Base-by-base conservation (phyloP, 2,888 invertebrate genomes). In the Catocala nupta region DNA sequence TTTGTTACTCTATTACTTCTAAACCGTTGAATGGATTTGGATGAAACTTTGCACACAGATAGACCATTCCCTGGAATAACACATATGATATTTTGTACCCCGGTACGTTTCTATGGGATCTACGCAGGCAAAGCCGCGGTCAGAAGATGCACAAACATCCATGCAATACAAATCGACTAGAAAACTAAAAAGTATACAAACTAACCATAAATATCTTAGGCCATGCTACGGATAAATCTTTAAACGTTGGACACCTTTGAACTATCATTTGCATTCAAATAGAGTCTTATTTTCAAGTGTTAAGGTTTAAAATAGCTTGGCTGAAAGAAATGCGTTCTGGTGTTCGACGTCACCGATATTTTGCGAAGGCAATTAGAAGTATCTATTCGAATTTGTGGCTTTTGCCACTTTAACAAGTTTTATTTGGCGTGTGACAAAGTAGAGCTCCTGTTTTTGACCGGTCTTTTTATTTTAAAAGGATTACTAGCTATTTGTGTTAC, bases 141-240 rank as follows among this genome's bases (percentile, higher is more conserved):
- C 25, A 25, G 25, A 39, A 39, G 36, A 9, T 9, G 2, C 8
- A 7, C 9, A 39, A 39, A 39, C 36, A 7, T 39, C 36, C 25
- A 25, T 25, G 71, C 73, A 76, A 68, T 70, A 73, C 82, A 85
- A 85, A 86, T 84, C 80, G 83, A 77, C 79, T 84, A 90, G 89
- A 90, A 89, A 90, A 87, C 34, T 81, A 39, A 39, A 39, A 39
- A 39, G 83, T 65, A 80, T 78, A 86, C 85, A 86, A 87, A 85
- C 77, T 78, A 77, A 78, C 84, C 85, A 81, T 86, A 88, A 88
- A 87, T 83, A 85, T 83, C 86, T 86, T 85, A 83, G 78, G 68
- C 77, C 75, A 77, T 76, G 71, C 75, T 61, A 67, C 63, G 75
- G 83, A 85, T 88, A 88, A 87, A 88, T 86, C 82, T 81, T 69